Base-by-base conservation (phyloP, 2,113 vertebrate genomes). In the Athene noctua region DNA sequence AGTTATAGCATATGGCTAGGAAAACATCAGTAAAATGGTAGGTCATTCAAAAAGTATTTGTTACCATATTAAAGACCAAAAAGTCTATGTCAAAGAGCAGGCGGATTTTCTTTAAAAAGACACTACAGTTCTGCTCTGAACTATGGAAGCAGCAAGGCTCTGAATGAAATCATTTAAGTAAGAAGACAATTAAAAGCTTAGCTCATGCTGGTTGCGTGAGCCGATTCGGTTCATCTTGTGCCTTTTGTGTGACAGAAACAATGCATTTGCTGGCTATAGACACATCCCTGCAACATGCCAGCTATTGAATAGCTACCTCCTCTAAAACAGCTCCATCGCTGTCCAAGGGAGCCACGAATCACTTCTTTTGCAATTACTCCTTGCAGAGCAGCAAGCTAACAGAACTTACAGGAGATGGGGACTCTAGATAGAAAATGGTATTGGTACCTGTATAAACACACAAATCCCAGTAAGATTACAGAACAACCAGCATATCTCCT, bases 21-120 rank as follows among this genome's bases (percentile, higher is more conserved):
- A 88, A 95, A 80, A 81, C 15, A 65, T 58, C 71, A 82, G 40
- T 81, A 80, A 84, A 94, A 77, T 29, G 57, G 51, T n/a, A 82
- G 44, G 63, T 54, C 42, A 80, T 47, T 73, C 80, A 80, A 36
- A 66, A 84, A 68, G 71, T 82, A 77, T 74, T 85, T 79, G 46
- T 38, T 85, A 47, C 25, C 26, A 23, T 58, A 91, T 63, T 66
- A 68, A 74, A 88, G 72, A 82, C 65, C 29, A 80, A 49, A 29
- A 72, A 68, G 29, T 68, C 58, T 38, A 15, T 15, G 15, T 58
- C 40, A 92, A 79, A 52, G 55, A 91, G 40, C 42, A 80, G 83
- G 62, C 6, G 10, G 52, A 49, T 46, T 62, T 93, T 80, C 52
- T 80, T 80, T 58, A 46, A 61, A 54, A 77, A 32, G 59, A 59